phyloP scores from a whole-genome alignment of 2,797 vertebrate genomes.

The Capromys pilorides region DNA sequence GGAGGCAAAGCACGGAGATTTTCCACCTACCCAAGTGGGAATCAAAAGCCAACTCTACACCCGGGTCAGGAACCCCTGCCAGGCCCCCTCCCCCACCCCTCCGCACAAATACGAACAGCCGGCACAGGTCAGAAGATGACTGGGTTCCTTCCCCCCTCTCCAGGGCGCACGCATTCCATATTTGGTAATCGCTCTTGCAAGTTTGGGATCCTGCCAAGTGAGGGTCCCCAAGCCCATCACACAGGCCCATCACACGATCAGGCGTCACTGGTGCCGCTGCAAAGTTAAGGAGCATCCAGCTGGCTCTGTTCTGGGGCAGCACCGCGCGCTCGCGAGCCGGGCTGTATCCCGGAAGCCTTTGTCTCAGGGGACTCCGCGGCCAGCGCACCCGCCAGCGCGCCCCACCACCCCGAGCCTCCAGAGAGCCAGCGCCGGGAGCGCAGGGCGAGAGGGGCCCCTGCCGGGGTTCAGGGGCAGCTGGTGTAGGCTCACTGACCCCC shows the following conservation, averaged over 20 bases:
- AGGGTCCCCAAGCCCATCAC: background rate
- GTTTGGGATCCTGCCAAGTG: background rate
- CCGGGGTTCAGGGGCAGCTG: background rate
- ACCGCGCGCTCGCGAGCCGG: background rate
- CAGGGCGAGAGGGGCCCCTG: background rate
- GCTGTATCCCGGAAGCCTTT: conserved; percentile 68
- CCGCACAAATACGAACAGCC: background rate
- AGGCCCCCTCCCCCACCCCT: background rate
- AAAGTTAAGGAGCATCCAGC: background rate
- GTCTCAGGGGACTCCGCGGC: conserved; percentile 38
- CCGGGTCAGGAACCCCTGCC: background rate
- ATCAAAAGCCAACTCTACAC: background rate
- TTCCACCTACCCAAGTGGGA: background rate
- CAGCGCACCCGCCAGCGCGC: background rate
- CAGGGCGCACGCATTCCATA: conserved; percentile 33
- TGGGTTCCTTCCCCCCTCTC: conserved; percentile 15
- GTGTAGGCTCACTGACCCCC: background rate
- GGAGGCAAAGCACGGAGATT: background rate
- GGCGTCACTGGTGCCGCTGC: background rate
- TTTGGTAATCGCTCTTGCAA: conserved; percentile 53
- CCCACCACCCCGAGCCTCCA: background rate
- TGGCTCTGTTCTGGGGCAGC: fast-evolving
- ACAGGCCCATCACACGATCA: background rate
- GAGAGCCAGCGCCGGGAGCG: too few species aligned
- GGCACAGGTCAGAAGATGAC: background rate